Base-by-base conservation (phyloP, 2,797 vertebrate genomes). In the Mormyrops boulengeri region DNA sequence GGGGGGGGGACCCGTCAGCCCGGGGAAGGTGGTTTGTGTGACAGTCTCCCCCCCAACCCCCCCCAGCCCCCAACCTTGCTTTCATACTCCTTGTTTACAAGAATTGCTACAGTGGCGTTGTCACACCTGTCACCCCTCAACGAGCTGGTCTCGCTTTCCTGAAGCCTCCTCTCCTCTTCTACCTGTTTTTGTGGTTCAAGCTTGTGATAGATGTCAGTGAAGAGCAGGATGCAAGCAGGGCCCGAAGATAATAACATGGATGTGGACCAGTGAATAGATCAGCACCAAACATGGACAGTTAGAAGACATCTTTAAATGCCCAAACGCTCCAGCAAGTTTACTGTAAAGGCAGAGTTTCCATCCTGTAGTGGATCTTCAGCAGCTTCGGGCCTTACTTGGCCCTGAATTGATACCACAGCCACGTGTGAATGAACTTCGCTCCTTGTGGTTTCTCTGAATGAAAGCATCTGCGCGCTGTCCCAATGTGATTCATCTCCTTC, bases 1-100 rank as follows among this genome's bases (percentile, higher is more conserved):
- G 14, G 80, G 80, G 22, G 44, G 44, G 7, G 17, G n/a, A 11
- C 1, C 34, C 7, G 41, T 84, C 38, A 49, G 77, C 73, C 73
- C 3, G 0, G 12, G 5, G 41, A 82, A 82, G 17, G 14, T 82
- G 19, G 38, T 49, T 22, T 84, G 77, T 49, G 44, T 49, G 44
- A 84, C 77, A 84, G 38, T 49, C 17, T 11, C 38, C 77, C 12
- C 44, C 44, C 34, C 26, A 30, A 22, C 12, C 77, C 0, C 6
- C 73, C 38, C 22, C 26, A 30, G 26, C 7, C 30, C 66, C 11
- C 26, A 34, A 0, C 4, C 30, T 38, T 73, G 30, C 66, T 80
- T 80, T 80, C 41, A 44, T 80, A 44, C 17, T 85, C 22, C 82
- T 49, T 85, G 47, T 52, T 85, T 85, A 85, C 82, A 85, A 85